Conservation (phyloP, 2,797 vertebrate genomes). For the Capromys pilorides region DNA sequence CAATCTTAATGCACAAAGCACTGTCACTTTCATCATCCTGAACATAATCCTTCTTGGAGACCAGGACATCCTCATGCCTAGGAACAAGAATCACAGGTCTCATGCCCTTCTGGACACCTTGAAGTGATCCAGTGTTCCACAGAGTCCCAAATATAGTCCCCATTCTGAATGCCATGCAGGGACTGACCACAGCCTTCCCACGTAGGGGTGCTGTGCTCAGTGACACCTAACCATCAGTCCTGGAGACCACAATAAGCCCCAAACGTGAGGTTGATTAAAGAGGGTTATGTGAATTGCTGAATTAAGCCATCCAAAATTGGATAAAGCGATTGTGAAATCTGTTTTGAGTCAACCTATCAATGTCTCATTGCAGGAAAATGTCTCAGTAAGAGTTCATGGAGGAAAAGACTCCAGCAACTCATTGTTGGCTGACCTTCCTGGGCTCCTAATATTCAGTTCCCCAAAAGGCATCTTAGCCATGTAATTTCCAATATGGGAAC, state of each 20-base stretch:
- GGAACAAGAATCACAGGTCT: neutral
- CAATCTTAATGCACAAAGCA: neutral
- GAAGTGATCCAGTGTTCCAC: neutral
- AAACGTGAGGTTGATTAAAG: conserved; percentile 81
- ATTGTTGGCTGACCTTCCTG: conserved; percentile 88
- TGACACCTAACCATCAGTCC: conserved; percentile 66
- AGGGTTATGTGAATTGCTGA: conserved; percentile 82
- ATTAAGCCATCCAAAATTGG: conserved; percentile 86
- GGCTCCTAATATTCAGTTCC: conserved; percentile 88
- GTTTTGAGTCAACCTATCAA: conserved; percentile 87
- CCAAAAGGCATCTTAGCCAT: conserved; percentile 90
- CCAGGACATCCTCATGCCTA: neutral
- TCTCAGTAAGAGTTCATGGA: conserved; percentile 84
- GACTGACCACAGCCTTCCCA: neutral
- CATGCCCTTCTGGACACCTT: neutral
- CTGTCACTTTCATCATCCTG: neutral
- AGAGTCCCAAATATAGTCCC: neutral
- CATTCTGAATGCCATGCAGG: neutral
- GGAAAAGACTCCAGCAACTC: conserved; percentile 83
- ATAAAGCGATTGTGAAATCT: conserved; percentile 88
- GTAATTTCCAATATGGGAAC: conserved; percentile 94
- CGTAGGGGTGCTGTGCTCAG: neutral
- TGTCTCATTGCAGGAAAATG: conserved; percentile 86
- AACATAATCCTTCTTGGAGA: rapidly evolving
- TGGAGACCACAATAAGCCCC: conserved; percentile 70